Conservation (phyloP, 2,797 vertebrate species). For the Rhodeus uyekii region DNA sequence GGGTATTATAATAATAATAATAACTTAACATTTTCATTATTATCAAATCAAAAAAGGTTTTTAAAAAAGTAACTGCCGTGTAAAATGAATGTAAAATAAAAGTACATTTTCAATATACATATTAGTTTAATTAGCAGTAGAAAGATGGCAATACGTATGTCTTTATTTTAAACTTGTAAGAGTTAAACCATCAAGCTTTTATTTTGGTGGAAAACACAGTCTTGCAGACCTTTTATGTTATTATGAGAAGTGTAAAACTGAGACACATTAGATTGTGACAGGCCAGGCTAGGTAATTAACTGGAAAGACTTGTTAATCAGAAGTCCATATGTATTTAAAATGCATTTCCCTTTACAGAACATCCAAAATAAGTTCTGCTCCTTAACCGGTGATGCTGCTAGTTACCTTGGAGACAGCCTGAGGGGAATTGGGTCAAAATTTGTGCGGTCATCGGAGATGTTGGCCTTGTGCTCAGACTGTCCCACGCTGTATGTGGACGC, state of each 20-base stretch:
- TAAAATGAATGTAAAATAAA: neutral
- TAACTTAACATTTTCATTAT: no score
- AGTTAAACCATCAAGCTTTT: no score
- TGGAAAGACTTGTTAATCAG: neutral
- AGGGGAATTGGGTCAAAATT: conserved; percentile 97
- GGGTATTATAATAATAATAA: neutral
- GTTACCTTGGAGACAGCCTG: conserved; percentile 93
- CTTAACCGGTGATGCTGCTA: conserved; percentile 90
- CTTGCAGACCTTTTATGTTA: neutral
- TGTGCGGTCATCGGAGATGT: conserved; percentile 94
- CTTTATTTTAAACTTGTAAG: neutral
- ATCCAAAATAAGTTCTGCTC: conserved; percentile 98
- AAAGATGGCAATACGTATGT: neutral
- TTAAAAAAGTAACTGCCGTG: neutral
- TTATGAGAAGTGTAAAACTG: neutral
- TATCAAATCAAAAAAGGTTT: no score
- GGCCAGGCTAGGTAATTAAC: neutral
- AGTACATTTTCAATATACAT: no score
- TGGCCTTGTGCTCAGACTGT: conserved; percentile 94
- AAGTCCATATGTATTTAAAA: neutral
- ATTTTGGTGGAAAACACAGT: neutral
- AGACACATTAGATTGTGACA: neutral
- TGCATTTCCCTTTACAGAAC: conserved; percentile 74
- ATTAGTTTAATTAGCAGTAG: neutral
- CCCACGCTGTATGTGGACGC: conserved; percentile 96